Evolutionary conservation across 2,888 invertebrate genomes (phyloP).

Genomic region (Lasioglossum oenotherae): DNA sequence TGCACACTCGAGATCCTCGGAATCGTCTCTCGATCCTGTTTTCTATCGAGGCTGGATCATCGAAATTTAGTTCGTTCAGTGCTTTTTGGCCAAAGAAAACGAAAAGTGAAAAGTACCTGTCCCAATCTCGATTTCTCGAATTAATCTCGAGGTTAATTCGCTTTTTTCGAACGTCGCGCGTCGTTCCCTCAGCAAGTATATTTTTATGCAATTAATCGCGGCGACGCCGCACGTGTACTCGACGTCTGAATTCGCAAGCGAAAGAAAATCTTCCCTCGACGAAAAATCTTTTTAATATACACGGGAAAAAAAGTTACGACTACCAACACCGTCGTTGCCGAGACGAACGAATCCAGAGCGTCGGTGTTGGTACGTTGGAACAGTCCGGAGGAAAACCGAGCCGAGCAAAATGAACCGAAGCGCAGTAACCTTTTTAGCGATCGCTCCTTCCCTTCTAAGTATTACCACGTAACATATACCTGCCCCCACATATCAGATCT

Average conservation of each 20-base stretch:
- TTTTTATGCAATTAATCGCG: conserved; percentile 50
- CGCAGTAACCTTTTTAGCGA: conserved; percentile 80
- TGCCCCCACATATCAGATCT: conserved; percentile 83
- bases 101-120: conserved; percentile 45
- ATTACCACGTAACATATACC: conserved; percentile 81
- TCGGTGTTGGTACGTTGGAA: conserved; percentile 17
- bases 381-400: conserved; percentile 16
- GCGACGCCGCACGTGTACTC: conserved; percentile 21
- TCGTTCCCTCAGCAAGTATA: conserved; percentile 39
- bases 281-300: neutral
- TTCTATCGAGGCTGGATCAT: neutral
- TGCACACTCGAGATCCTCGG: neutral
- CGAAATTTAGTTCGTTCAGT: neutral
- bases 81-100: neutral
- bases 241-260: conserved; percentile 20
- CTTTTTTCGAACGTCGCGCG: conserved; percentile 35
- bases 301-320: neutral
- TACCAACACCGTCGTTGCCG: neutral
- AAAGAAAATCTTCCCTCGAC: neutral
- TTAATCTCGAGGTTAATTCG: conserved; percentile 33
- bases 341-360: conserved; percentile 2
- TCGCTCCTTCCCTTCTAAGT: conserved; percentile 76
- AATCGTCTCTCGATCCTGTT: neutral
- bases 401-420: conserved; percentile 75
- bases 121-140: conserved; percentile 39